Base-by-base conservation (phyloP, 2,113 vertebrate species). In the Xenus cinereus region DNA sequence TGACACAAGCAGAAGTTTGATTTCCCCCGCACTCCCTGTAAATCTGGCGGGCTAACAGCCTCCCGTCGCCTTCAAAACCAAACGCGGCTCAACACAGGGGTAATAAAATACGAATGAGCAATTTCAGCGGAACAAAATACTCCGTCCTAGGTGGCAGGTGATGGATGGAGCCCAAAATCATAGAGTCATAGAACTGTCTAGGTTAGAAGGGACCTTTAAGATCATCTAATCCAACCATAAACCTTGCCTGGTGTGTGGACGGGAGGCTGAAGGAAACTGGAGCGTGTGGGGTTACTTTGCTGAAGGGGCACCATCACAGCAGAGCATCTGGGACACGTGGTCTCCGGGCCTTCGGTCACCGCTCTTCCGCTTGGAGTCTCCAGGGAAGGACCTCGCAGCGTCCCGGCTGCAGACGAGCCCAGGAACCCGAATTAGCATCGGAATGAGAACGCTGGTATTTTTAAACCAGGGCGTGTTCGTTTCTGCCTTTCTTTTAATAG, bases 401-500 rank as follows among this genome's bases (percentile, higher is more conserved):
- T 92, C 94, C 80, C 64, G 39, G 87, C 91, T 41, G 48, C 63
- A 63, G 84, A 72, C 33, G 23, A 30, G 26, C 59, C 56, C 72
- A 6, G 41, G 71, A 80, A 75, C 82, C 50, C 4, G 0, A 77
- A 80, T 89, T 85, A 94, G 95, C 67, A n/a, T 4, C n/a, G 96
- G 90, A 68, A 94, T 67, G 85, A 75, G 60, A 75, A 48, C 4
- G 48, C 4, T 46, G 89, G 72, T 88, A 84, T 93, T 94, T 93
- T 76, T 87, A 92, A 80, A 60, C 45, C 72, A 64, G 93, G 96
- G 86, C 0, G 76, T 89, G 88, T 10, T 10, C 28, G 0, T 46
- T 72, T 41, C 83, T 96, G 90, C 90, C 39, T 72, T 90, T 33
- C 92, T 84, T 84, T 87, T 78, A 64, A 81, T 53, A 90, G 85